Percentiles rank a stretch among this genome's conserved stretches.
phyloP scores from a whole-genome alignment of 2,113 vertebrate species.

The Chitala chitala region DNA sequence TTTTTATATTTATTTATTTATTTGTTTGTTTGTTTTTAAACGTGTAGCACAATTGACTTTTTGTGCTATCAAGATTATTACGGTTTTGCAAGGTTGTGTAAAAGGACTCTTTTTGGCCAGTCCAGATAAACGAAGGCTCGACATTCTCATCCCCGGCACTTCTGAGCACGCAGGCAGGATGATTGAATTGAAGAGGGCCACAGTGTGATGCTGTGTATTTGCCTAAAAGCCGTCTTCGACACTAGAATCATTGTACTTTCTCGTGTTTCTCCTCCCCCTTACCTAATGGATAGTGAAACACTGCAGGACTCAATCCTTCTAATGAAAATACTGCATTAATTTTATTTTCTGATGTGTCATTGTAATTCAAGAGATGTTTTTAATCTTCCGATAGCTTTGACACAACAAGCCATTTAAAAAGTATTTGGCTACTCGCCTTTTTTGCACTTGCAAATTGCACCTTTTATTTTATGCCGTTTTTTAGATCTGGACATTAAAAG shows the following conservation, averaged over 20 bases:
- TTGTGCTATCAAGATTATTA: constrained; percentile 20
- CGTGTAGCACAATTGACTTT: constrained; percentile 3
- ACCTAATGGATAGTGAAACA: constrained; percentile 71
- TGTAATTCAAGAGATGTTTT: constrained; percentile 77
- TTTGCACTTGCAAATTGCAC: constrained; percentile 29
- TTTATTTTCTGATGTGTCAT: constrained; percentile 73
- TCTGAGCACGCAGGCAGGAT: constrained; percentile 35
- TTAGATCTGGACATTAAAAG: constrained; percentile 61
- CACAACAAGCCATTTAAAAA: constrained; percentile 72
- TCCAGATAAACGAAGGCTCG: neutral
- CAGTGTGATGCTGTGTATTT: constrained; percentile 64
- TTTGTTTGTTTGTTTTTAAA: constrained; percentile 1
- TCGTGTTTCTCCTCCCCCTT: constrained; percentile 50
- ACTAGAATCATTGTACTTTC: constrained; percentile 59
- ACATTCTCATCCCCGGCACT: neutral
- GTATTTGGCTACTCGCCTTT: constrained; percentile 64
- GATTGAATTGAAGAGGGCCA: constrained; percentile 52
- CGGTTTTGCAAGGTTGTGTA: neutral
- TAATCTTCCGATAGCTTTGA: constrained; percentile 70
- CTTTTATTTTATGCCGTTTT: constrained; percentile 65
- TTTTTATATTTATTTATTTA: too few species aligned
- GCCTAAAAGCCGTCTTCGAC: constrained; percentile 62
- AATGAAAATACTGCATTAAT: constrained; percentile 70
- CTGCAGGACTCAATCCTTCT: constrained; percentile 64
- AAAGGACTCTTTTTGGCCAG: constrained; percentile 12